phyloP scores from a whole-genome alignment of 2,888 invertebrate species.

The Thecocarcelia acutangulata region DNA sequence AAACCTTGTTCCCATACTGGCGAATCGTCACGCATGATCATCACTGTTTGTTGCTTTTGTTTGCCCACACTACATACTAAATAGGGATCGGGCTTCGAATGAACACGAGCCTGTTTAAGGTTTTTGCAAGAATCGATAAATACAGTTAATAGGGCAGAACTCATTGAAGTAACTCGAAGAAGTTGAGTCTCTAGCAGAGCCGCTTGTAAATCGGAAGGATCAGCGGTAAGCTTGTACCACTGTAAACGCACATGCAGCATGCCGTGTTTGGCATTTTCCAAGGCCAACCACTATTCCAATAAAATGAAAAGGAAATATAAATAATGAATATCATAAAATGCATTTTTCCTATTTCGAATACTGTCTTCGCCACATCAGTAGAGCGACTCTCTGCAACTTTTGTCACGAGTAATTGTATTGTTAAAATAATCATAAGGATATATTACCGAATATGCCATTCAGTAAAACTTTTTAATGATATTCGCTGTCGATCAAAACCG shows the following conservation, averaged over 20 bases:
- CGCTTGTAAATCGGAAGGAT: conserved; percentile 87
- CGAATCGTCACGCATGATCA: conserved; percentile 90
- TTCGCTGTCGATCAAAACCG: no score
- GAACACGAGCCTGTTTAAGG: conserved; percentile 89
- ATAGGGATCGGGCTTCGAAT: conserved; percentile 92
- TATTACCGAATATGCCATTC: no score
- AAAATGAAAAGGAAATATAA: no score
- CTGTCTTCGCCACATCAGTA: no score
- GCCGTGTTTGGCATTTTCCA: conserved; percentile 97
- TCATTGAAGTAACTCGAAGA: conserved; percentile 88
- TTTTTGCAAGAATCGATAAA: conserved; percentile 96
- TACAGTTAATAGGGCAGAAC: conserved; percentile 90
- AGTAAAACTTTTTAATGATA: no score
- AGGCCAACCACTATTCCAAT: conserved; percentile 90
- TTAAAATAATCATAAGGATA: no score
- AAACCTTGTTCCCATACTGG: conserved; percentile 98
- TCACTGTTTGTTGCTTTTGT: conserved; percentile 87
- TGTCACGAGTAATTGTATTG: no score
- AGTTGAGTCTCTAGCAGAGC: conserved; percentile 89
- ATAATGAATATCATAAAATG: no score
- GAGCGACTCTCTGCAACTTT: no score
- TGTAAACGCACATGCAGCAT: conserved; percentile 93
- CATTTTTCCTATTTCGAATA: no score
- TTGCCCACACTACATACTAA: conserved; percentile 90
- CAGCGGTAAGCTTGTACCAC: conserved; percentile 92